These are phyloP conservation scores for Dioctria linearis DNA, from an alignment of 2,888 invertebrate species.

Conservation along the genomic window DNA sequence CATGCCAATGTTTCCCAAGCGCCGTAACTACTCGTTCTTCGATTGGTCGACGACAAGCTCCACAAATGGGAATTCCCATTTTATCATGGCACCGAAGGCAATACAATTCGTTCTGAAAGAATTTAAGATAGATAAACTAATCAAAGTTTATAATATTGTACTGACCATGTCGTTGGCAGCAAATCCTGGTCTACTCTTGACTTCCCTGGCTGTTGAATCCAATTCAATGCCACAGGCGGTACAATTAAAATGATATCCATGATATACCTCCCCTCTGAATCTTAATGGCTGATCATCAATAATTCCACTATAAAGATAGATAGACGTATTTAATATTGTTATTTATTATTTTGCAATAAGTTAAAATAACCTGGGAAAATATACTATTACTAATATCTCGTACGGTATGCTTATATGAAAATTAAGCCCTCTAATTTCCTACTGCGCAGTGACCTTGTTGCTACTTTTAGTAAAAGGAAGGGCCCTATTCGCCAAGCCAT, in stretches of 20 bases:
- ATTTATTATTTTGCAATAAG: too few species aligned
- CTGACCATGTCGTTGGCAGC: constrained; percentile 89
- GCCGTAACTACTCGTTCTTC: constrained; percentile 99
- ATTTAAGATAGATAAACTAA: background rate
- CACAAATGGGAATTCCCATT: constrained; percentile 99
- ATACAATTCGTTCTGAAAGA: constrained; percentile 88
- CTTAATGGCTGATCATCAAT: constrained; percentile 93
- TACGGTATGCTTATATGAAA: too few species aligned
- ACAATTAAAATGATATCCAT: constrained; percentile 99
- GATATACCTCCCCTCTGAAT: constrained; percentile 97
- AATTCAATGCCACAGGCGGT: constrained; percentile 93
- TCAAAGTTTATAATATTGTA: background rate
- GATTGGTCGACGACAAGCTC: constrained; percentile 98
- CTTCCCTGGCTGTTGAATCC: constrained; percentile 96
- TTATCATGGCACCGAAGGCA: constrained; percentile 99
- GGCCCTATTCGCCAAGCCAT: too few species aligned
- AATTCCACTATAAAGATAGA: constrained; percentile 77
- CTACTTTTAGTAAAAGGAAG: too few species aligned
- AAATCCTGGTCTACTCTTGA: constrained; percentile 90
- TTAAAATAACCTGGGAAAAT: too few species aligned
- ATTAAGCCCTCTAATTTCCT: too few species aligned
- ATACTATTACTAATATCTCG: too few species aligned
- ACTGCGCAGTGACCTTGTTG: too few species aligned
- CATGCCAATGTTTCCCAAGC: constrained; percentile 98
- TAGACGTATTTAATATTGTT: background rate